Evolutionary conservation across 2,113 vertebrate genomes (phyloP).

Genomic region (Actenoides hombroni): DNA sequence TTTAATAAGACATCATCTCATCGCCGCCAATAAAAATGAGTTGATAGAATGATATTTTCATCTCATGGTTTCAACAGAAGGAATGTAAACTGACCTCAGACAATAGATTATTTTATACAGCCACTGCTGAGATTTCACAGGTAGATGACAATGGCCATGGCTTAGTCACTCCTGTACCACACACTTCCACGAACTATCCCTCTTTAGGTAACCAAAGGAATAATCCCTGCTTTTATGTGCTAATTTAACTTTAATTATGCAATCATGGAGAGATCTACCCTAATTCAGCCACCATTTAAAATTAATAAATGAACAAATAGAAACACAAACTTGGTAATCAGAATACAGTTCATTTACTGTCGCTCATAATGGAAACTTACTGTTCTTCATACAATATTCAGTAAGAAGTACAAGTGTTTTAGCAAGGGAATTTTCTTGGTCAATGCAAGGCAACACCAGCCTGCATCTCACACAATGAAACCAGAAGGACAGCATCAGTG

Average conservation of each 20-base stretch:
- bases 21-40: background rate
- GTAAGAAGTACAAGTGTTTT: background rate
- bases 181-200: background rate
- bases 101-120: fast-evolving
- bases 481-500: background rate
- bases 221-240: background rate
- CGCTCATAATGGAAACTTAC: background rate
- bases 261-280: background rate
- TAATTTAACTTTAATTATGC: background rate
- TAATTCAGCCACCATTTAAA: background rate
- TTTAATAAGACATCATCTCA: background rate
- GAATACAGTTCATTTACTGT: background rate
- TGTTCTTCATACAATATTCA: background rate
- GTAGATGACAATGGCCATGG: background rate
- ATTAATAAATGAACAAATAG: background rate
- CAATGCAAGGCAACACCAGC: background rate
- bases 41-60: background rate
- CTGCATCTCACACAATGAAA: background rate
- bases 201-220: background rate
- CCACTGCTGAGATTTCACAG: background rate
- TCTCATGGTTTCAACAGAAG: background rate
- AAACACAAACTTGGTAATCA: background rate
- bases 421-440: background rate
- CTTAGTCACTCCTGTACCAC: background rate
- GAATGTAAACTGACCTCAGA: background rate